Conservation (phyloP, 2,888 invertebrate species). For the Lissonota sp. region DNA sequence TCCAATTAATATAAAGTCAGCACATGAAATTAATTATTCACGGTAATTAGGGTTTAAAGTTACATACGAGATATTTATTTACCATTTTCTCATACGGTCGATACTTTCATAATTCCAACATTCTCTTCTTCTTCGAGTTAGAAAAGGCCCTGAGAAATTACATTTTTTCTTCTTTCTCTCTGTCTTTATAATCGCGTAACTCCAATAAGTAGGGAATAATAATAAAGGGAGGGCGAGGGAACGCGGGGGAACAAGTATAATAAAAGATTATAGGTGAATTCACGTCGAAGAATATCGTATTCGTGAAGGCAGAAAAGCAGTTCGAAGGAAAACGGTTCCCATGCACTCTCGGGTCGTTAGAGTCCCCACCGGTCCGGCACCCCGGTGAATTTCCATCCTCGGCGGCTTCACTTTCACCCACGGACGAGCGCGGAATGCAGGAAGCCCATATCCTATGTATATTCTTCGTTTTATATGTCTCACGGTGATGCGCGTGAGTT, state of each 20-base stretch:
- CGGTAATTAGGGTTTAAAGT: no score
- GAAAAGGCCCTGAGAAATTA: no score
- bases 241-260: slow-evolving; percentile 12
- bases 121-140: no score
- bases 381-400: slow-evolving; percentile 45
- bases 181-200: slow-evolving; percentile 2
- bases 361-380: slow-evolving; percentile 1
- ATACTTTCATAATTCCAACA: no score
- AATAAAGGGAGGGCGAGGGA: not conserved
- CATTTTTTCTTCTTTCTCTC: no score
- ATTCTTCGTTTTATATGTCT: slow-evolving; percentile 43
- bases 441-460: slow-evolving; percentile 63
- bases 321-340: slow-evolving; percentile 53
- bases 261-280: slow-evolving; percentile 42
- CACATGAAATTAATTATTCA: no score
- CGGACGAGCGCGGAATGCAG: slow-evolving; percentile 65
- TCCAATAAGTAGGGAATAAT: slow-evolving; percentile 6
- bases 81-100: no score
- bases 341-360: no score
- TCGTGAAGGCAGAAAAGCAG: slow-evolving; percentile 8
- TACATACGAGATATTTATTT: no score
- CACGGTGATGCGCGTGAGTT: slow-evolving; percentile 25
- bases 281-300: slow-evolving; percentile 27
- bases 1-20: no score
- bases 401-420: slow-evolving; percentile 65